These are phyloP conservation scores for Pheosia tremula DNA, from an alignment of 2,888 invertebrate species.

Conservation along the genomic window DNA sequence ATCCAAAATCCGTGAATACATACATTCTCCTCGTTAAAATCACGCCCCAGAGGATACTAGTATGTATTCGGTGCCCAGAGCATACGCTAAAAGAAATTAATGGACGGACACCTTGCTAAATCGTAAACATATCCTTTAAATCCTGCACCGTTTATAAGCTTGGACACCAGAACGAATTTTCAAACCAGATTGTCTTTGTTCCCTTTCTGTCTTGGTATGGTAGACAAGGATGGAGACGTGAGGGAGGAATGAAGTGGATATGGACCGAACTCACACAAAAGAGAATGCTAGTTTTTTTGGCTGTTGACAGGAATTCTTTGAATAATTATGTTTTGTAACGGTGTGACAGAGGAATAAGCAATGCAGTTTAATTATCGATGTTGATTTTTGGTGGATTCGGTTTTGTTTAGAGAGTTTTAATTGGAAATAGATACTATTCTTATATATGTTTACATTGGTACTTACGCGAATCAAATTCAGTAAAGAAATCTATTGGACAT, in stretches of 20 bases:
- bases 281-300: neutral
- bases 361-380: no score
- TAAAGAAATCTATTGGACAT: no score
- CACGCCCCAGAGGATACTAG: slow-evolving; percentile 19
- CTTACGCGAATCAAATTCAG: no score
- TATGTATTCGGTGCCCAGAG: neutral
- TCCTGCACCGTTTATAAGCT: slow-evolving; percentile 26
- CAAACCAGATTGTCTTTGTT: slow-evolving; percentile 15
- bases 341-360: neutral
- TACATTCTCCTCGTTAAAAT: slow-evolving; percentile 24
- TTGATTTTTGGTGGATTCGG: no score
- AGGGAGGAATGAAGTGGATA: slow-evolving; percentile 6
- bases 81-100: slow-evolving; percentile 28
- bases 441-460: no score
- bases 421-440: no score
- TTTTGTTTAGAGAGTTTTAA: no score
- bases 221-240: slow-evolving; percentile 13
- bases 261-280: neutral
- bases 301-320: neutral
- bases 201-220: slow-evolving; percentile 12
- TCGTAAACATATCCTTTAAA: slow-evolving; percentile 38
- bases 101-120: slow-evolving; percentile 30
- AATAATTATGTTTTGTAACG: neutral
- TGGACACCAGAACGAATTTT: slow-evolving; percentile 21
- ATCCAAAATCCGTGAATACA: neutral